Percentiles rank a stretch among this genome's conserved stretches.
Evolutionary conservation across 2,888 invertebrate genomes (phyloP).

Genomic region (Poecilobothrus nobilitatus): DNA sequence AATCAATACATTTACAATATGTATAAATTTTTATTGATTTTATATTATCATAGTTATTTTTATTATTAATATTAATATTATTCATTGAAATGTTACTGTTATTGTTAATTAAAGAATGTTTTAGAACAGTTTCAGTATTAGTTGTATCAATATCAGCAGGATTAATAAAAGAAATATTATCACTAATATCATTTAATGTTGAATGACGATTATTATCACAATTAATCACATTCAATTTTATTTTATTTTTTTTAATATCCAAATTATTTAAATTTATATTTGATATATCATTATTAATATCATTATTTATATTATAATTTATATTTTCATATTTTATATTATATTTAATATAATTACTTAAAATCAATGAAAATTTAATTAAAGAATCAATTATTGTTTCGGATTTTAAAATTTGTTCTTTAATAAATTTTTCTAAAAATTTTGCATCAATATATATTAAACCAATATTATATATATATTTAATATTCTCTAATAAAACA

Average conservation of each 20-base stretch:
- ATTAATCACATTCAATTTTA: neutral
- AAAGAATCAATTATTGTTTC: slow-evolving; percentile 29
- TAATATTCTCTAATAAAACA: slow-evolving; percentile 33
- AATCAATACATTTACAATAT: slow-evolving; percentile 49
- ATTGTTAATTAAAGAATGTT: neutral
- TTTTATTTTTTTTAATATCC: neutral
- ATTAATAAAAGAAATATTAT: neutral
- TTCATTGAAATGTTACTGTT: slow-evolving; percentile 9
- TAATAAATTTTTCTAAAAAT: slow-evolving; percentile 41
- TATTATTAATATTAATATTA: neutral
- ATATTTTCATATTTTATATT: slow-evolving; percentile 12
- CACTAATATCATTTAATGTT: neutral
- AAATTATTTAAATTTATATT: neutral
- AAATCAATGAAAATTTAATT: slow-evolving; percentile 31
- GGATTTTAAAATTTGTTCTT: slow-evolving; percentile 37
- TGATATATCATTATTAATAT: neutral
- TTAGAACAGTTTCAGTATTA: too few relatives aligned
- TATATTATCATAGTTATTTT: slow-evolving; percentile 8
- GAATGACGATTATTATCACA: neutral
- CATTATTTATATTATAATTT: too few relatives aligned
- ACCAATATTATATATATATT: slow-evolving; percentile 34
- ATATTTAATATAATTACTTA: slow-evolving; percentile 24
- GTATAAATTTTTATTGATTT: slow-evolving; percentile 25
- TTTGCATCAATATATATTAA: slow-evolving; percentile 41
- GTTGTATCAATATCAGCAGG: too few relatives aligned